Evolutionary conservation across 2,888 invertebrate species (phyloP), one percentile per base, ranked within the genome.

Genomic region (Acleris cristana): DNA sequence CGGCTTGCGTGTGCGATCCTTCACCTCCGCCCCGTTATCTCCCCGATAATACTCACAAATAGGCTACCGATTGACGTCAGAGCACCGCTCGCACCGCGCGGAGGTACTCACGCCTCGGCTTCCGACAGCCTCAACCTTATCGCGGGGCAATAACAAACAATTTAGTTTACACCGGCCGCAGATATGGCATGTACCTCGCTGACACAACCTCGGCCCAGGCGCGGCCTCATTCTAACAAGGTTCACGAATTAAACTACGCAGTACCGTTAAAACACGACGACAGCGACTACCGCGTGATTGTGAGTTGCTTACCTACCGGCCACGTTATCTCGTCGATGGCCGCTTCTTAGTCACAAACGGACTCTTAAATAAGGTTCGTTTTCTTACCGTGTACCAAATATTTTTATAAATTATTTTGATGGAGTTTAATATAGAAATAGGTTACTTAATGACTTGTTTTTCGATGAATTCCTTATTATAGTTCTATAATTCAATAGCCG

Each of bases 31-130:
- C 77, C 77, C 70, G 72, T 72, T 73, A 73, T 71, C 82, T 77
- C 76, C 78, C 79, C 79, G 85, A 86, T 84, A 88, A 79, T 80
- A 77, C 83, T 71, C 77, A 73, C 85, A 86, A 86, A 81, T 86
- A 86, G 87, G 87, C 81, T 85, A 84, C 83, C 84, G 84, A 89
- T 89, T 90, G 90, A 90, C 90, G 90, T 90, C 90, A 89, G 71
- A 65, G 73, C 73, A 53, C 73, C 71, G 74, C 77, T 76, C 76
- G 66, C 71, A 74, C 81, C 75, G 73, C 73, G 79, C 76, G 72
- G 82, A 82, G 85, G 84, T 85, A 80, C 79, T 77, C 65, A 63
- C 69, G 69, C 70, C 75, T 76, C 70, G 74, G 70, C 59, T 61
- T 58, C 71, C 59, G 51, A 54, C 48, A 53, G 30, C 68, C 61